Conservation (phyloP, 2,797 vertebrate species). For the Silurus aristotelis region DNA sequence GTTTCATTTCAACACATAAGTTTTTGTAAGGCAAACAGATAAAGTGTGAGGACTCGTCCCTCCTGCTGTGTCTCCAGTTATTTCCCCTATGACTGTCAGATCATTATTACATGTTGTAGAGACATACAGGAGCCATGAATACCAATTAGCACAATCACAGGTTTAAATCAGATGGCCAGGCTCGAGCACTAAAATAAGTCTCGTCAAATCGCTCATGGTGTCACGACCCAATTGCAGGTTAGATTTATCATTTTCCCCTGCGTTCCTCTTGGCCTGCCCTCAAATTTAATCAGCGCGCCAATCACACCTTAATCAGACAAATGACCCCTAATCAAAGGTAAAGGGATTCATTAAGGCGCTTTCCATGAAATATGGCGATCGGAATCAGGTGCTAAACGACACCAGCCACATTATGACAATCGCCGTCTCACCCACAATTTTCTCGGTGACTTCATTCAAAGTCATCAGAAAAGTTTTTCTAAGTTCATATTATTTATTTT, state of each 20-base stretch:
- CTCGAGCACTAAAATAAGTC: conserved; percentile 31
- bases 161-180: conserved; percentile 66
- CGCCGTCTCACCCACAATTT: not conserved
- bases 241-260: conserved; percentile 14
- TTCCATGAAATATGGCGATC: not conserved
- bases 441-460: conserved; percentile 2
- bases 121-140: conserved; percentile 68
- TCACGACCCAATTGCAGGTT: not conserved
- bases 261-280: not conserved
- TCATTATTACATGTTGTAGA: conserved; percentile 57
- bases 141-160: conserved; percentile 75
- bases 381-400: not conserved
- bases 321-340: conserved; percentile 38
- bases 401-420: not conserved
- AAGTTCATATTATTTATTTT: not conserved
- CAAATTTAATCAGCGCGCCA: conserved; percentile 25
- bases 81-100: conserved; percentile 55
- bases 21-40: not conserved
- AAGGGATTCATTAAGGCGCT: conserved; percentile 14
- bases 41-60: conserved; percentile 19
- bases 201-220: conserved; percentile 1
- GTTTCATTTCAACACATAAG: too few relatives aligned
- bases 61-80: conserved; percentile 11
- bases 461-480: conserved; percentile 32
- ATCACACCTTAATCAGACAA: conserved; percentile 35